phyloP scores from a whole-genome alignment of 2,888 invertebrate species.

The Exephanes ischioxanthus region DNA sequence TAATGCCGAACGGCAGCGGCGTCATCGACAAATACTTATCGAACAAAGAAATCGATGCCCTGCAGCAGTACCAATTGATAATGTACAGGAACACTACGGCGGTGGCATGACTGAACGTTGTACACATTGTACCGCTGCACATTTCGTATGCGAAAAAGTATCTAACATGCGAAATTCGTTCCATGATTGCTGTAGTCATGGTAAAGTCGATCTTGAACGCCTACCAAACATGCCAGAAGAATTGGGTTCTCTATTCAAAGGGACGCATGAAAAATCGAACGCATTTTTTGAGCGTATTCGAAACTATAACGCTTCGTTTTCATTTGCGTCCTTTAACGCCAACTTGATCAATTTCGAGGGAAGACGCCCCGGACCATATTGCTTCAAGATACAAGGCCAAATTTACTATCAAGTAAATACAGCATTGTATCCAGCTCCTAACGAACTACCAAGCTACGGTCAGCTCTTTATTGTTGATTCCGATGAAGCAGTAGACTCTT shows the following conservation, averaged over 20 bases:
- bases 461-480: constrained; percentile 18
- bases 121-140: constrained; percentile 57
- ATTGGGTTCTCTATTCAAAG: constrained; percentile 52
- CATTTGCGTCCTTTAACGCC: constrained; percentile 55
- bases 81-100: constrained; percentile 52
- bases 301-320: constrained; percentile 39
- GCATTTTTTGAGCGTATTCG: constrained; percentile 30
- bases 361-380: constrained; percentile 21
- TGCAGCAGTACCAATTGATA: not conserved
- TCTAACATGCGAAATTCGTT: constrained; percentile 51
- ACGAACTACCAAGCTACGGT: constrained; percentile 28
- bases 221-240: constrained; percentile 47
- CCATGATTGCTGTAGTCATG: constrained; percentile 64
- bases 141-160: constrained; percentile 56
- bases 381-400: constrained; percentile 62
- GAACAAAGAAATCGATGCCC: not conserved
- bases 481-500: not conserved
- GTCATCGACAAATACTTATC: not conserved
- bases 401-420: constrained; percentile 42
- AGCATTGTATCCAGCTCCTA: constrained; percentile 34
- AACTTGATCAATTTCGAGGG: constrained; percentile 45
- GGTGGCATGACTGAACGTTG: constrained; percentile 49
- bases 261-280: constrained; percentile 54
- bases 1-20: not conserved
- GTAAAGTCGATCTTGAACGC: constrained; percentile 38